A percentile compares a stretch with the other conserved stretches of the same genome.
phyloP scores from a whole-genome alignment of 2,113 vertebrate species.

The Indicator maculatus region DNA sequence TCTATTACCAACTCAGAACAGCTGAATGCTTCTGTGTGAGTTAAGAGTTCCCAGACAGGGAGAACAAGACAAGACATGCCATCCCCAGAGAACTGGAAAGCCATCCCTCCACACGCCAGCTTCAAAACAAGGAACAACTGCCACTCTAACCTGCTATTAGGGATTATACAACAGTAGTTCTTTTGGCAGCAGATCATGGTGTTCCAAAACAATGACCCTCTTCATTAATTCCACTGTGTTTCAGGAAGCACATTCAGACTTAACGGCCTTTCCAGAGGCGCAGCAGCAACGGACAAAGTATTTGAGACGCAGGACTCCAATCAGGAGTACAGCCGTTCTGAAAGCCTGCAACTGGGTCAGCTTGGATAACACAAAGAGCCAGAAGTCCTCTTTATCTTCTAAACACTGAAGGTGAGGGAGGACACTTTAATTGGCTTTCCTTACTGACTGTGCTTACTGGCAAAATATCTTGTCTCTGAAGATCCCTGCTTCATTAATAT shows the following conservation, averaged over 20 bases:
- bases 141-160: conserved; percentile 43
- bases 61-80: neutral
- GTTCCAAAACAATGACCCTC: conserved; percentile 22
- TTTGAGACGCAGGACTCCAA: neutral
- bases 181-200: neutral
- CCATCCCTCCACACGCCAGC: neutral
- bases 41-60: neutral
- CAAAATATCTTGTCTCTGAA: neutral
- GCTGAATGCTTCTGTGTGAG: neutral
- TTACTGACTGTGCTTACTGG: neutral
- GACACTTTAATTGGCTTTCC: conserved; percentile 9
- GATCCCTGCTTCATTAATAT: neutral
- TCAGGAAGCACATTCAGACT: neutral
- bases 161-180: conserved; percentile 40
- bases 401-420: neutral
- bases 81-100: neutral
- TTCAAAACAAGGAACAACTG: conserved; percentile 8
- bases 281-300: neutral
- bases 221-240: conserved; percentile 26
- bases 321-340: neutral
- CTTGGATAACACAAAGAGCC: neutral
- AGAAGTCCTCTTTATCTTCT: conserved; percentile 12
- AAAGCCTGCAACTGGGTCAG: neutral
- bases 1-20: neutral
- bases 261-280: neutral